Evolutionary conservation across 2,113 vertebrate genomes (phyloP).

Genomic region (Rhombomys opimus): DNA sequence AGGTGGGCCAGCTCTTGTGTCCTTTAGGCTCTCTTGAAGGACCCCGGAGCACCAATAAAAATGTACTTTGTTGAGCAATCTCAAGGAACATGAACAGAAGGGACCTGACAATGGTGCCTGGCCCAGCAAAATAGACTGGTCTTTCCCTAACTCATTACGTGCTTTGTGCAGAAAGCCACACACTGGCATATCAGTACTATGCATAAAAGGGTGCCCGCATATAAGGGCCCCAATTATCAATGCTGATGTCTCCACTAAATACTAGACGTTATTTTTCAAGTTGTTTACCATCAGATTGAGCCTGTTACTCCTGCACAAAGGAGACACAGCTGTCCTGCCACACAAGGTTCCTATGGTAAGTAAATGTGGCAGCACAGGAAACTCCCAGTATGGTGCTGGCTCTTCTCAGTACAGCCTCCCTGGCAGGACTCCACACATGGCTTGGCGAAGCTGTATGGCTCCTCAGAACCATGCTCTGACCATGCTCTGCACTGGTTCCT

Average conservation of each 20-base stretch:
- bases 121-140: background rate
- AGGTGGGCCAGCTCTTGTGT: background rate
- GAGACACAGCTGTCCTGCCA: background rate
- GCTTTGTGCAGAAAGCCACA: background rate
- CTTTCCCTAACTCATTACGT: background rate
- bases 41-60: background rate
- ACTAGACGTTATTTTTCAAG: background rate
- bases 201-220: too few relatives aligned
- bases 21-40: background rate
- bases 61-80: rapidly evolving
- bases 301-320: background rate
- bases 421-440: background rate
- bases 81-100: background rate
- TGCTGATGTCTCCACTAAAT: background rate
- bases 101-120: background rate
- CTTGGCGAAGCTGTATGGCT: background rate
- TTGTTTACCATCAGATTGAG: background rate
- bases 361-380: background rate
- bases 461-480: background rate
- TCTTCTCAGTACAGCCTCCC: background rate
- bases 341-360: background rate
- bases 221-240: background rate
- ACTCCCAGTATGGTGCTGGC: rapidly evolving
- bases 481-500: background rate
- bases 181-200: background rate